Evolutionary conservation across 1,140 invertebrate species (phyloP).

Genomic region (Drosophila eugracilis): DNA sequence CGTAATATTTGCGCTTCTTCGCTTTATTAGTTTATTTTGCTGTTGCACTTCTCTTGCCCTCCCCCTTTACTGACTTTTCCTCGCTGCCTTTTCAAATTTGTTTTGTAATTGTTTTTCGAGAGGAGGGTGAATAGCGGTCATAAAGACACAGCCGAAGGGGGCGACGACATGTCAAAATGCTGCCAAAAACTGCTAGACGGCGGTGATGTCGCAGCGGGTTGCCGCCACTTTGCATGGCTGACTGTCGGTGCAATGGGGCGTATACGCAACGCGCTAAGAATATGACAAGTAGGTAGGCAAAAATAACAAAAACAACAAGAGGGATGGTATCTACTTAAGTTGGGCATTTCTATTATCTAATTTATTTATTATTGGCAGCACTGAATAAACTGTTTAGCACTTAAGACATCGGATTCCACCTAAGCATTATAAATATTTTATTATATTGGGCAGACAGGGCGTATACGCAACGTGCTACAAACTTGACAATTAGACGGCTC

Average conservation of each 20-base stretch:
- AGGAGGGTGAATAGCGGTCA: conserved; percentile 15
- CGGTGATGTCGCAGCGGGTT: conserved; percentile 7
- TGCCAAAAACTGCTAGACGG: conserved; percentile 37
- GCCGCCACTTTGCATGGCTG: conserved; percentile 8
- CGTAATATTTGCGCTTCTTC: conserved; percentile 41
- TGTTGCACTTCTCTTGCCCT: conserved; percentile 21
- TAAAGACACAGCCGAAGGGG: neutral
- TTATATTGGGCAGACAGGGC: neutral
- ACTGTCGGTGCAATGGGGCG: conserved; percentile 35
- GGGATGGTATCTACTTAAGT: neutral
- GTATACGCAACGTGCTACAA: conserved; percentile 2
- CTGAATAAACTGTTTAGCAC: neutral
- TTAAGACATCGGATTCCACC: neutral
- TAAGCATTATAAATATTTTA: neutral
- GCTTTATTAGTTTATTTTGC: conserved; percentile 15
- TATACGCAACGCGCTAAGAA: conserved; percentile 21
- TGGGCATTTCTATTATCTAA: no score
- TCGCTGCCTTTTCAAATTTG: conserved; percentile 25
- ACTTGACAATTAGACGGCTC: neutral
- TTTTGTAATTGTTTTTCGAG: conserved; percentile 59
- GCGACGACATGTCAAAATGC: conserved; percentile 28
- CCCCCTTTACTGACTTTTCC: no score
- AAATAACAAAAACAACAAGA: neutral
- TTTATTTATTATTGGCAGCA: neutral
- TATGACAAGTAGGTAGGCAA: neutral